Evolutionary conservation across 1,140 invertebrate species (phyloP).

Genomic region (Littorina saxatilis): DNA sequence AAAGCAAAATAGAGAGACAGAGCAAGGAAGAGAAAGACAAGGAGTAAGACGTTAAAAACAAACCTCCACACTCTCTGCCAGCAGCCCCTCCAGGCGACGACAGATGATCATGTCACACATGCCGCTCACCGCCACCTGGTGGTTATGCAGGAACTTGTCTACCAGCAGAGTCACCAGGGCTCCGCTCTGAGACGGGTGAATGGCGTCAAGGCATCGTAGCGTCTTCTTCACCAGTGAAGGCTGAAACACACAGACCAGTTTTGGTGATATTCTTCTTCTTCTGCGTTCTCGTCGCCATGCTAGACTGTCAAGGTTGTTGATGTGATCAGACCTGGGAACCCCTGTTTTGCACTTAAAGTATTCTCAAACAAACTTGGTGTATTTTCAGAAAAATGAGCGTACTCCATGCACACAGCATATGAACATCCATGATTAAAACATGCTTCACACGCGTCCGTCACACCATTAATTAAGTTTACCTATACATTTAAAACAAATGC

Average conservation of each 20-base stretch:
- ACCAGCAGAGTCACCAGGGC: constrained; percentile 80
- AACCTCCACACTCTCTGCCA: constrained; percentile 77
- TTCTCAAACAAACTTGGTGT: too few species aligned
- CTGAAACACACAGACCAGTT: constrained; percentile 53
- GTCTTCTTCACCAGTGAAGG: constrained; percentile 79
- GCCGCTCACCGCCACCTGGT: constrained; percentile 80
- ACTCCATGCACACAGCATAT: too few species aligned
- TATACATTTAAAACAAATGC: too few species aligned
- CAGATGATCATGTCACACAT: constrained; percentile 81
- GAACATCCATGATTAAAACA: too few species aligned
- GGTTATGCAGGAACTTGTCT: constrained; percentile 79
- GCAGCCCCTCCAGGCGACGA: constrained; percentile 81
- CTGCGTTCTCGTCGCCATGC: too few species aligned
- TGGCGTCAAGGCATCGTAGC: constrained; percentile 81
- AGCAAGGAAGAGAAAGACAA: neutral
- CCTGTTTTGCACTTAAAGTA: too few species aligned
- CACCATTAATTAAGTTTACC: too few species aligned
- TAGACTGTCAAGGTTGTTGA: too few species aligned
- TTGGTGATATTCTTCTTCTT: neutral
- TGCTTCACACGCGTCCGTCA: too few species aligned
- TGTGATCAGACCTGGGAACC: too few species aligned
- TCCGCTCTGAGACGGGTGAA: constrained; percentile 82
- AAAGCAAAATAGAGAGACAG: neutral
- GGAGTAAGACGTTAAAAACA: constrained; percentile 9
- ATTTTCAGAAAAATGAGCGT: too few species aligned